Percentiles rank a stretch among this genome's conserved stretches.
Conservation (phyloP, 2,797 vertebrate species). For the Nasua narica region DNA sequence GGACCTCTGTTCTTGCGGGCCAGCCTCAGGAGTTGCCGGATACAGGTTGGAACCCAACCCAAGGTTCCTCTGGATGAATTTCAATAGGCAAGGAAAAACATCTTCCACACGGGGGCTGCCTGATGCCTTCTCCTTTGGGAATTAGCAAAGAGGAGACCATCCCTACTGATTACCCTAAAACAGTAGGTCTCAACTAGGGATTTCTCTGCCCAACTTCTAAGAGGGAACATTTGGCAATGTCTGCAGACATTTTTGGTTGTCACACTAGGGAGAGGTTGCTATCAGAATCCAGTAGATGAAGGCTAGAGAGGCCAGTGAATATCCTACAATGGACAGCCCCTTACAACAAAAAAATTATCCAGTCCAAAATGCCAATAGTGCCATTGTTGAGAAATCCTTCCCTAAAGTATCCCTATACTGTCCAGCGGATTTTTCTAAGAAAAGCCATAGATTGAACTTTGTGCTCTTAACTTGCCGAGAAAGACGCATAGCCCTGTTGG, state of each 20-base stretch:
- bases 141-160: neutral
- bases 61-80: conserved; percentile 33
- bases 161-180: neutral
- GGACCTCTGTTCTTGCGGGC: conserved; percentile 62
- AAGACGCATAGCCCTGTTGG: neutral
- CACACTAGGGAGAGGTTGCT: neutral
- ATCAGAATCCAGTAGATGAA: neutral
- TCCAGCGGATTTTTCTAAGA: neutral
- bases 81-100: conserved; percentile 8
- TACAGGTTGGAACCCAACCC: conserved; percentile 69
- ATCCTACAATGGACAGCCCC: neutral
- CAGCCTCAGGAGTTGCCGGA: conserved; percentile 63
- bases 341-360: neutral
- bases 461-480: neutral
- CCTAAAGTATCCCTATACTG: neutral
- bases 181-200: neutral
- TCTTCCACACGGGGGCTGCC: neutral
- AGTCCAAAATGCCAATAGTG: neutral
- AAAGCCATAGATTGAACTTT: neutral
- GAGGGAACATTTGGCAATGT: neutral
- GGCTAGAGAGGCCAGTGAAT: neutral
- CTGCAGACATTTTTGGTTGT: neutral
- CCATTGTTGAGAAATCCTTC: neutral
- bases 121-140: conserved; percentile 40
- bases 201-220: neutral